phyloP scores from a whole-genome alignment of 2,888 invertebrate species.

The Seira sanloemensis region DNA sequence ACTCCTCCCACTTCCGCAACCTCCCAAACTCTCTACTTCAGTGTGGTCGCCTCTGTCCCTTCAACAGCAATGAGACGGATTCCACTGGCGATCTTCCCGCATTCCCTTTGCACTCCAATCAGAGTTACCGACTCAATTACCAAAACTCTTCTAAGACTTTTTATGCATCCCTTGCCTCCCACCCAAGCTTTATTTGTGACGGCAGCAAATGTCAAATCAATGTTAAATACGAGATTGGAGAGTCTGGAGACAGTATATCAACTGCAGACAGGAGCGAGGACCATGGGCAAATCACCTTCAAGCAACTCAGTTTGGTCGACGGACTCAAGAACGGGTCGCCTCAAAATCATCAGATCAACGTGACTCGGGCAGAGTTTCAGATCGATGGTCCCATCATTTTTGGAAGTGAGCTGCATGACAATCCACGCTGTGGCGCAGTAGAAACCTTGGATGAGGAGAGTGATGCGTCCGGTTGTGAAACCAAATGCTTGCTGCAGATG shows the following conservation, averaged over 20 bases:
- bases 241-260: neutral
- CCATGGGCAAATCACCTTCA: neutral
- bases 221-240: neutral
- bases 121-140: neutral
- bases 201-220: neutral
- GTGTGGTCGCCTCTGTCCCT: conserved; percentile 64
- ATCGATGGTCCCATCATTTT: conserved; percentile 36
- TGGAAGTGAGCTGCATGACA: conserved; percentile 32
- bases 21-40: conserved; percentile 46
- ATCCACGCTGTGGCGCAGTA: conserved; percentile 21
- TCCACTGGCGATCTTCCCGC: neutral
- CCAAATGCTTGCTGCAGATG: conserved; percentile 64
- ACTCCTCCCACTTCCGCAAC: conserved; percentile 24
- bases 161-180: neutral
- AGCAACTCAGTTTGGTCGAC: neutral
- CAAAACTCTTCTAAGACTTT: conserved; percentile 23
- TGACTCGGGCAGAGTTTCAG: conserved; percentile 28
- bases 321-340: neutral
- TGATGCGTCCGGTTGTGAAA: conserved; percentile 31
- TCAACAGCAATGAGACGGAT: neutral
- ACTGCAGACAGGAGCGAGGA: too few relatives aligned
- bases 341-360: neutral
- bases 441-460: neutral
- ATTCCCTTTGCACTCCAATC: conserved; percentile 24
- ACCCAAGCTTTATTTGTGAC: conserved; percentile 24